Conservation (phyloP, 2,113 vertebrate genomes). For the Bubo blakistoni region DNA sequence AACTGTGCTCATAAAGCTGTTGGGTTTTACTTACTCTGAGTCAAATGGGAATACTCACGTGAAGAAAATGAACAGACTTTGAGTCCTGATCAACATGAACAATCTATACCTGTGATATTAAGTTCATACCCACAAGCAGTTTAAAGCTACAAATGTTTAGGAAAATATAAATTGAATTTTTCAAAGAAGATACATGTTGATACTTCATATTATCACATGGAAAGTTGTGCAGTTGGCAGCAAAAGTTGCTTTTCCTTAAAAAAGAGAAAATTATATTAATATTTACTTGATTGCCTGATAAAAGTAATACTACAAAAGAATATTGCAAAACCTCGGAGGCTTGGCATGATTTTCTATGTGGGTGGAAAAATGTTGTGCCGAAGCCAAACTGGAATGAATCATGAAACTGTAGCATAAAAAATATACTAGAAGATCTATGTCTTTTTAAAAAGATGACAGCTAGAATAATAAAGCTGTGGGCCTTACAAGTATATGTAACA, state of each 20-base stretch:
- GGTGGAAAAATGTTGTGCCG: conserved; percentile 73
- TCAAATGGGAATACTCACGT: not conserved
- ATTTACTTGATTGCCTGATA: conserved; percentile 79
- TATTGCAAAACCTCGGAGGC: conserved; percentile 79
- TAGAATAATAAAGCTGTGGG: conserved; percentile 49
- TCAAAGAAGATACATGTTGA: conserved; percentile 39
- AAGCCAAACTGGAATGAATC: conserved; percentile 76
- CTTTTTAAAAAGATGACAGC: not conserved
- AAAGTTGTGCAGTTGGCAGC: conserved; percentile 60
- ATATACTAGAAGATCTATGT: conserved; percentile 30
- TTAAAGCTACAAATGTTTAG: conserved; percentile 17
- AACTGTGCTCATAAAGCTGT: not conserved
- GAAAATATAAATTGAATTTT: conserved; percentile 25
- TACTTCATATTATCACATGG: conserved; percentile 48
- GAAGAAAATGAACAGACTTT: not conserved
- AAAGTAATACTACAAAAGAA: conserved; percentile 80
- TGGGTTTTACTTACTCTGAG: not conserved
- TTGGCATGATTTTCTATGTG: conserved; percentile 75
- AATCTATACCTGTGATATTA: not conserved
- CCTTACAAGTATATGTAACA: not conserved
- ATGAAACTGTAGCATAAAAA: conserved; percentile 72
- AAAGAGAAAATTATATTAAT: conserved; percentile 72
- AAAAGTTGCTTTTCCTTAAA: conserved; percentile 50
- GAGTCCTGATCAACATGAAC: not conserved
- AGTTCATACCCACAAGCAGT: not conserved